Base-by-base conservation (phyloP, 1,140 invertebrate genomes). In the Anthonomus grandis region DNA sequence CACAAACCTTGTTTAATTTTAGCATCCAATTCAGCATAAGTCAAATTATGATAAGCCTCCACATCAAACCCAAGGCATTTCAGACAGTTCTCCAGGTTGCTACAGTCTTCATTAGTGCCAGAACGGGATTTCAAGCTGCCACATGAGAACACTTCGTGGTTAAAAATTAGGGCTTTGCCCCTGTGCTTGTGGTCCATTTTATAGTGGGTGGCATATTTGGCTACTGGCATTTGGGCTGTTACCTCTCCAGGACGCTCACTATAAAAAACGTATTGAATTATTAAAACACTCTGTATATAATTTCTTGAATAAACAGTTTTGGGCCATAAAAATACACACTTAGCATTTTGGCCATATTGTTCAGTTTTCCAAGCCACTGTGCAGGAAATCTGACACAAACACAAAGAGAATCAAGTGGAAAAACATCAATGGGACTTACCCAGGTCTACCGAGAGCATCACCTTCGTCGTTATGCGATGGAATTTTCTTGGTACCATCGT, bases 91-190 rank as follows among this genome's bases (percentile, higher is more conserved):
- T 68, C 36, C 0, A 81, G 67, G 42, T 73, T 69, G 22, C 70
- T 64, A n/a, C 74, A 66, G 63, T 81, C 79, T 48, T 73, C 70
- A 17, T 74, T 69, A 8, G 77, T 78, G 10, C 77, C 79, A 6
- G 66, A 63, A 2, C 78, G 67, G 12, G 62, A 55, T 42, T 65
- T 34, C 19, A 69, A 49, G 15, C 54, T 70, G 42, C 75, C 73
- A 37, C 81, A 75, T 48, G 81, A 81, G 60, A 90, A 91, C 67
- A 79, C 75, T 75, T 92, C 88, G 73, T 96, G 91, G 71, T 96
- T 96, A 62, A 97, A 93, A 60, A 97, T 93, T 0, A 95, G 67
- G 12, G 93, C 92, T 47, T 83, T 70, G 12, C 94, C 93, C 51
- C 91, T 81, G 51, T 85, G 81, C 37, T 78, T 75, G 74, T 95